A percentile compares a stretch with the other conserved stretches of the same genome.
phyloP scores from a whole-genome alignment of 2,113 vertebrate genomes.

The Microcebus jonahi region DNA sequence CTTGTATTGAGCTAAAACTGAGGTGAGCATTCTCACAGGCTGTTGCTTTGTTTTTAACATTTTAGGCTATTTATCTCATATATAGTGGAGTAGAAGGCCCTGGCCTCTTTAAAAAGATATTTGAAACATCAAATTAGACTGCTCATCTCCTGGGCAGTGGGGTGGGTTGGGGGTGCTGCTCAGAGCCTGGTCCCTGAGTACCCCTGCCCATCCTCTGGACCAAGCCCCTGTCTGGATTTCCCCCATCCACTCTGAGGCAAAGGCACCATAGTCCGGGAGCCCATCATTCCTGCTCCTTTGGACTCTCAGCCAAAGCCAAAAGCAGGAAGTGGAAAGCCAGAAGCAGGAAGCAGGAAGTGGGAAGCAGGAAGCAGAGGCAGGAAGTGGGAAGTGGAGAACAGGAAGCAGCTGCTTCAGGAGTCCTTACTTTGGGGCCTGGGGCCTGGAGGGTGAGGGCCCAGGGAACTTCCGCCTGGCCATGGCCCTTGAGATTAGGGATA shows the following conservation, averaged over 20 bases:
- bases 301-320: not conserved
- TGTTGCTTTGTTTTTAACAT: not conserved
- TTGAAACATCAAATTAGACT: not conserved
- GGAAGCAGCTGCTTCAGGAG: not conserved
- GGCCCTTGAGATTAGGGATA: not conserved
- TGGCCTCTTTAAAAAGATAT: not conserved
- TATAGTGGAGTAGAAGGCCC: not conserved
- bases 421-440: not conserved
- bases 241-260: not conserved
- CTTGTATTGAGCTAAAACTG: not conserved
- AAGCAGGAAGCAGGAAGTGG: not conserved
- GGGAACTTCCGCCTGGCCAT: not conserved
- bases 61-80: not conserved
- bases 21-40: not conserved
- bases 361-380: not conserved
- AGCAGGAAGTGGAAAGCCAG: not conserved
- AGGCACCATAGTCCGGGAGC: not conserved
- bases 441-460: not conserved
- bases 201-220: not conserved
- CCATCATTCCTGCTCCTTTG: not conserved
- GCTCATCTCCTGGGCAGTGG: not conserved
- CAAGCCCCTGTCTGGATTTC: not conserved
- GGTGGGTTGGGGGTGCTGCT: not conserved
- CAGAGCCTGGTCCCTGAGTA: not conserved
- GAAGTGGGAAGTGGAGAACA: not conserved